phyloP scores from a whole-genome alignment of 2,113 vertebrate genomes.

The Hemichromis elongatus region DNA sequence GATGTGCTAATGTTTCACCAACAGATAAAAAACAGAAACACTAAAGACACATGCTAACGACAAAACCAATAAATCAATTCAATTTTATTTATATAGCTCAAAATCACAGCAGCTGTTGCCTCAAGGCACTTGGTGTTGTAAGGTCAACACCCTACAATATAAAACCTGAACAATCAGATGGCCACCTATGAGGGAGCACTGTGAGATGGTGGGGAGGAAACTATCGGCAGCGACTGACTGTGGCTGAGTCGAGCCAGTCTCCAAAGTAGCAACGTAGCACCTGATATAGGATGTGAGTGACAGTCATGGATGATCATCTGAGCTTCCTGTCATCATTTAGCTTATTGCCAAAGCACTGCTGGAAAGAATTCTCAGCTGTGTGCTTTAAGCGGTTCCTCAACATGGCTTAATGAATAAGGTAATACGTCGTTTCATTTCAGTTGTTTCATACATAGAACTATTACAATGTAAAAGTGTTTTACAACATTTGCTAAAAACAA shows the following conservation, averaged over 20 bases:
- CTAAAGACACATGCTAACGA: background rate
- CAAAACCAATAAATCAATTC: background rate
- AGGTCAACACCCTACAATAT: too few species aligned
- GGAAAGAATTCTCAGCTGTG: background rate
- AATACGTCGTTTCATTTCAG: background rate
- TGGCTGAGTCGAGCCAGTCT: background rate
- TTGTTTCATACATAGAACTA: background rate
- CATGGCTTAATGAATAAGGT: background rate
- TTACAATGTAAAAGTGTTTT: background rate
- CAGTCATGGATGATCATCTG: background rate
- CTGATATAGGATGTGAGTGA: slow-evolving; percentile 25
- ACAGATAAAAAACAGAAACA: too few species aligned
- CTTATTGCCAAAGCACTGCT: background rate
- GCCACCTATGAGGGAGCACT: too few species aligned
- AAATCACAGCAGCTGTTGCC: too few species aligned
- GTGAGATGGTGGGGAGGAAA: too few species aligned
- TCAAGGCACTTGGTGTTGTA: too few species aligned
- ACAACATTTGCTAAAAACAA: background rate
- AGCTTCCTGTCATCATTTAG: slow-evolving; percentile 9
- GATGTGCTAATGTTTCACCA: too few species aligned
- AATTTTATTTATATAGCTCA: too few species aligned
- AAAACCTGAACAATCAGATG: too few species aligned
- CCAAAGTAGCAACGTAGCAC: slow-evolving; percentile 10
- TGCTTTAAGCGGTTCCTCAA: background rate
- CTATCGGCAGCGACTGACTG: too few species aligned